Evolutionary conservation across 2,888 invertebrate genomes (phyloP), one percentile per base, ranked within the genome.

Genomic region (Uropetala carovei): DNA sequence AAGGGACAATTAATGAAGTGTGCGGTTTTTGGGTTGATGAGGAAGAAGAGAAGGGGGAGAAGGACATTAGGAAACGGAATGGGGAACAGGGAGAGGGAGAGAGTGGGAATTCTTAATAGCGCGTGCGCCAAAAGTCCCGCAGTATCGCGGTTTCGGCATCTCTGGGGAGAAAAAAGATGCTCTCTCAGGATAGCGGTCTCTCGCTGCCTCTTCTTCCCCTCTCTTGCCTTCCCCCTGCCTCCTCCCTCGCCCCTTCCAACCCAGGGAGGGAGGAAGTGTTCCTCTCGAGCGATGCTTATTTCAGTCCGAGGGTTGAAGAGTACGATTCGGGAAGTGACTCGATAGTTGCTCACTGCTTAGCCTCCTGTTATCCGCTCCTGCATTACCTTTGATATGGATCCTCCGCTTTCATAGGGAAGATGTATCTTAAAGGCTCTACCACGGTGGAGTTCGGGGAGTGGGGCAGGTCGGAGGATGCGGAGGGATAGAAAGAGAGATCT

Each of bases 61-160:
- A 2, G 57, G 0, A 11, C 18, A 64, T 16, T 18, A 57, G 16
- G 16, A 18, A 43, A 57, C 30, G 16, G 30, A 57, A 57, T n/a
- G 83, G 18, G 83, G 30, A 43, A 9, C 0, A 56, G 83, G 56
- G 75, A 75, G 27, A 27, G 75, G 13, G 43, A 57, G 56, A 57
- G 18, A 83, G 43, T 43, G 83, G 83, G 83, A 83, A 56, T 18
- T 83, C 83, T 83, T 83, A 83, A 83, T 83, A 83, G 83, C 83
- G 56, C 56, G 83, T 83, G 83, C 83, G 56, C 83, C 83, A 83
- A 83, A 83, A 83, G 83, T 83, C n/a, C 83, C 83, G 56, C 83
- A 83, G 56, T 83, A 83, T 83, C 83, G 18, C 56, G 18, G 43
- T 83, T 43, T 83, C 56, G 83, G 83, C 83, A 83, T 57, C 83